phyloP scores from a whole-genome alignment of 2,113 vertebrate genomes.

The Myotis davidii region DNA sequence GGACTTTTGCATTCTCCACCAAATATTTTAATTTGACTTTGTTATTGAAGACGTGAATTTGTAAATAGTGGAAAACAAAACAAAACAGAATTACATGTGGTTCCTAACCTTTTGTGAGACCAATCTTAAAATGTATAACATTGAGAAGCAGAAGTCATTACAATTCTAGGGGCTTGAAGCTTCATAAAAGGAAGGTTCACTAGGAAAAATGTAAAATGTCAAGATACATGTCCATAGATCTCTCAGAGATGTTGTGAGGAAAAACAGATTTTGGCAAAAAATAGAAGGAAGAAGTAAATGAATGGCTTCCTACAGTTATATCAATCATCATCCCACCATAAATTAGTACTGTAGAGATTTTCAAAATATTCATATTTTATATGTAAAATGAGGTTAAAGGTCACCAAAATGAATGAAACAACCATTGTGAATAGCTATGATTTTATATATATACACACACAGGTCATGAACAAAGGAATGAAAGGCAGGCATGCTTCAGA shows the following conservation, averaged over 20 bases:
- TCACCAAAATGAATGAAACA: background rate
- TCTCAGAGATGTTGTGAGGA: background rate
- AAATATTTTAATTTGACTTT: constrained; percentile 17
- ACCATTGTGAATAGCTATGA: background rate
- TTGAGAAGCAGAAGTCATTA: constrained; percentile 21
- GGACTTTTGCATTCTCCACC: background rate
- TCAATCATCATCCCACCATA: background rate
- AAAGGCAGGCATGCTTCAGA: background rate
- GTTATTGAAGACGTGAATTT: background rate
- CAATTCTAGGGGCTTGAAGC: background rate
- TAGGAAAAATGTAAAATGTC: constrained; percentile 20
- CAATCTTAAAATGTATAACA: constrained; percentile 20
- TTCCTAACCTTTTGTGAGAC: background rate
- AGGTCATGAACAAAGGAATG: background rate
- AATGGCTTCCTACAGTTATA: background rate
- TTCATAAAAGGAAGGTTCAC: background rate
- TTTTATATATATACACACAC: background rate
- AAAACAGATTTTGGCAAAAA: background rate
- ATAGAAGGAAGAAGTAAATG: background rate
- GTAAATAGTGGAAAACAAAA: background rate
- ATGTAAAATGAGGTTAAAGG: constrained; percentile 9
- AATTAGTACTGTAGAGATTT: background rate
- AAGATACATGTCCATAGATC: background rate
- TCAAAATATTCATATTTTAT: background rate
- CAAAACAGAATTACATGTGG: background rate